These are phyloP conservation scores for Ostrea denselamellosa DNA, from an alignment of 1,140 invertebrate species.

Conservation along the genomic window DNA sequence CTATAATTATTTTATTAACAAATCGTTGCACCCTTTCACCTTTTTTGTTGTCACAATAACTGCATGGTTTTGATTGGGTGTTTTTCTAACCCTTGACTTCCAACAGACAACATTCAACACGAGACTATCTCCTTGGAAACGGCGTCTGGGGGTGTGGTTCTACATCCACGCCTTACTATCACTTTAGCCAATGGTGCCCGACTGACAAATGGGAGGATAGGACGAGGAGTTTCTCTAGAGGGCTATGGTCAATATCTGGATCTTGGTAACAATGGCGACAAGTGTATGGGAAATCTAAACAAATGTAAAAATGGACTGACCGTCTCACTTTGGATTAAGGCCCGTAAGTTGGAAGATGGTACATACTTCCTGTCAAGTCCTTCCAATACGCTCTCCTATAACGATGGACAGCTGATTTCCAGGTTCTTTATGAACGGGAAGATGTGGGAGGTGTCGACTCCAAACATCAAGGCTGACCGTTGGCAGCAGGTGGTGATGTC, in stretches of 20 bases:
- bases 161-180: constrained; percentile 68
- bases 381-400: constrained; percentile 72
- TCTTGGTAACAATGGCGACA: constrained; percentile 68
- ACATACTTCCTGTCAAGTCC: constrained; percentile 72
- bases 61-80: constrained; percentile 50
- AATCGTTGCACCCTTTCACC: constrained; percentile 28
- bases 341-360: constrained; percentile 63
- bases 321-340: constrained; percentile 72
- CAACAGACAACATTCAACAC: constrained; percentile 70
- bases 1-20: neutral
- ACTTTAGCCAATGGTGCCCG: constrained; percentile 72
- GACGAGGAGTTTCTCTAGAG: constrained; percentile 66
- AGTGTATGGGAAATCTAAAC: constrained; percentile 75
- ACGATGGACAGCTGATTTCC: constrained; percentile 68
- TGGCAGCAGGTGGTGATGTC: constrained; percentile 76
- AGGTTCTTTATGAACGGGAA: constrained; percentile 63
- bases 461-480: constrained; percentile 59
- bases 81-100: constrained; percentile 53
- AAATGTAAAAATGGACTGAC: constrained; percentile 76
- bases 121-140: constrained; percentile 76
- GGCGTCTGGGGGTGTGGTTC: constrained; percentile 58
- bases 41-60: constrained; percentile 13
- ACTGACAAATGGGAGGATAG: constrained; percentile 67
- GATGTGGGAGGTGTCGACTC: constrained; percentile 69
- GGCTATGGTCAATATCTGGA: constrained; percentile 73